These are phyloP conservation scores for Podocnemis expansa DNA, from an alignment of 2,113 vertebrate species.

Conservation along the genomic window DNA sequence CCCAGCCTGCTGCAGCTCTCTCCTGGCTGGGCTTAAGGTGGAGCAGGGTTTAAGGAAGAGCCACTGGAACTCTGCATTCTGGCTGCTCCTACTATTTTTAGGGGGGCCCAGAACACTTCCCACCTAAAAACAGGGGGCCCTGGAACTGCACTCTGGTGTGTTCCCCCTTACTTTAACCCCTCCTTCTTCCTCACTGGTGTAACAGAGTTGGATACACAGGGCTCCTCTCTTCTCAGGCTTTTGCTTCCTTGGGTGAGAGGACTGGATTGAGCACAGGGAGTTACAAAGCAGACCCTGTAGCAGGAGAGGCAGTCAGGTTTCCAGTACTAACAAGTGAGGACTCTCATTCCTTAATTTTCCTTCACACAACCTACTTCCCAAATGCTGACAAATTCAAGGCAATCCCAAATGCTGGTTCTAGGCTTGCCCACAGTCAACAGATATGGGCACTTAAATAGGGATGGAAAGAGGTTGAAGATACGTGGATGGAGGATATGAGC, in stretches of 20 bases:
- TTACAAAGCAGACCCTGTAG: neutral
- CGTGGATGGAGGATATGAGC: neutral
- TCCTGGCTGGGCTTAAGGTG: too few species aligned
- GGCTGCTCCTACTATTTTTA: too few species aligned
- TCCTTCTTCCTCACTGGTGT: neutral
- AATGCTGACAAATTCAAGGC: rapidly evolving
- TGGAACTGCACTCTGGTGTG: too few species aligned
- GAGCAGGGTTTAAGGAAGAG: too few species aligned
- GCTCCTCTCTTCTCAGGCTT: slow-evolving; percentile 19
- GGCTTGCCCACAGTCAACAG: neutral
- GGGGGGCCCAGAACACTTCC: too few species aligned
- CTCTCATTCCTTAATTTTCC: neutral
- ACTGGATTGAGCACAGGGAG: too few species aligned
- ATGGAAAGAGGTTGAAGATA: neutral
- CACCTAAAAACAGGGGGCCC: too few species aligned
- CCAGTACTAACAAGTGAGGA: neutral
- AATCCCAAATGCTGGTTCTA: rapidly evolving
- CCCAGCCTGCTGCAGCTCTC: too few species aligned
- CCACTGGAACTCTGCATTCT: too few species aligned
- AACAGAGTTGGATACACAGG: neutral
- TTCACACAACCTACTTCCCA: neutral
- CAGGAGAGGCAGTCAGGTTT: neutral
- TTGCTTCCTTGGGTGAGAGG: neutral
- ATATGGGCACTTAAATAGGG: neutral
- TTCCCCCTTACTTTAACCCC: too few species aligned